Percentiles rank a stretch among this genome's conserved stretches.
phyloP scores from a whole-genome alignment of 2,797 vertebrate genomes.

The Nannoperca australis region DNA sequence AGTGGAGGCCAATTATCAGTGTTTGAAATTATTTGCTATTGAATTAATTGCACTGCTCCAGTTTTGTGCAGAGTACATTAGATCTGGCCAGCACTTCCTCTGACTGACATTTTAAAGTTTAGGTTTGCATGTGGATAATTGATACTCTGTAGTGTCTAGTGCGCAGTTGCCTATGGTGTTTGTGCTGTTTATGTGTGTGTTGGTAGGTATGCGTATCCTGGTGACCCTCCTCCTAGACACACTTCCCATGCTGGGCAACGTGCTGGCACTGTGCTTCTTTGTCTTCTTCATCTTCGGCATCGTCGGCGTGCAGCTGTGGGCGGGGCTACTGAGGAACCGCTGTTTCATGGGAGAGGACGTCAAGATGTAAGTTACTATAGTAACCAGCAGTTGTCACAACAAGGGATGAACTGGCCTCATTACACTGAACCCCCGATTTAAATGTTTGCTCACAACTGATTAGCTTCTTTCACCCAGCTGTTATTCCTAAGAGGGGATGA shows the following conservation, averaged over 20 bases:
- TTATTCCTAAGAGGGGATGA: slow-evolving; percentile 56
- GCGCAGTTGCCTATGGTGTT: slow-evolving; percentile 17
- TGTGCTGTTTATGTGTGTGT: slow-evolving; percentile 49
- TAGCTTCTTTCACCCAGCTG: slow-evolving; percentile 37
- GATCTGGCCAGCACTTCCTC: slow-evolving; percentile 34
- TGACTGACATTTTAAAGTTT: slow-evolving; percentile 25
- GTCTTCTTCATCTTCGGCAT: slow-evolving; percentile 99
- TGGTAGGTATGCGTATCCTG: slow-evolving; percentile 93
- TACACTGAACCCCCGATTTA: slow-evolving; percentile 37
- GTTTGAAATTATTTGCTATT: slow-evolving; percentile 66
- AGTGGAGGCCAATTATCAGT: slow-evolving; percentile 51
- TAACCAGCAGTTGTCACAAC: slow-evolving; percentile 49
- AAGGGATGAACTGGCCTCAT: slow-evolving; percentile 23
- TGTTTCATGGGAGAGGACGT: slow-evolving; percentile 93
- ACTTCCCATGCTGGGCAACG: slow-evolving; percentile 97
- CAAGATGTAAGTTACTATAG: slow-evolving; percentile 86
- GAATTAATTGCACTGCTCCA: slow-evolving; percentile 53
- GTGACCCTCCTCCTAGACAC: slow-evolving; percentile 97
- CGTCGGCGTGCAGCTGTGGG: slow-evolving; percentile 97
- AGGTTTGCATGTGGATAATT: slow-evolving; percentile 14
- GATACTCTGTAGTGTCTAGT: slow-evolving; percentile 2
- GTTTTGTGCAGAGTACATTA: slow-evolving; percentile 47
- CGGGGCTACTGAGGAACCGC: slow-evolving; percentile 94
- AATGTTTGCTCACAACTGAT: slow-evolving; percentile 58
- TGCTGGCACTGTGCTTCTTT: slow-evolving; percentile 96